phyloP scores from a whole-genome alignment of 2,113 vertebrate genomes.

The Melanerpes aurifrons region DNA sequence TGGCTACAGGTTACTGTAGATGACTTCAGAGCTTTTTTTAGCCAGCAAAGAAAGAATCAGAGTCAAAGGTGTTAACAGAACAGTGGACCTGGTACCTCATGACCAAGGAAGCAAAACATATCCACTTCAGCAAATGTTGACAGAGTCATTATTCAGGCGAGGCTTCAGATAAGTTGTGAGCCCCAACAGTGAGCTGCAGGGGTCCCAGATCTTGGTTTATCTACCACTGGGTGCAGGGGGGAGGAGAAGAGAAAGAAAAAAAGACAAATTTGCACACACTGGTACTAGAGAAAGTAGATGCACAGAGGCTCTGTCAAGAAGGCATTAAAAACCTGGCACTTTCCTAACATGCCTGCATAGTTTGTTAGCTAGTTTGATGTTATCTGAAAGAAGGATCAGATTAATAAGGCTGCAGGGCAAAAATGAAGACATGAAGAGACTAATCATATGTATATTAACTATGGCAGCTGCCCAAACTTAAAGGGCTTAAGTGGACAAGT shows the following conservation, averaged over 20 bases:
- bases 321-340: not conserved
- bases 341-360: not conserved
- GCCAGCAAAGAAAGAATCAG: not conserved
- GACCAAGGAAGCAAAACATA: not conserved
- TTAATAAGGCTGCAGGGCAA: not conserved
- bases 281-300: not conserved
- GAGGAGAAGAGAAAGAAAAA: not conserved
- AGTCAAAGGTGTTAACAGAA: not conserved
- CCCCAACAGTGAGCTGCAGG: not conserved
- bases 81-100: not conserved
- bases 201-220: not conserved
- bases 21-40: not conserved
- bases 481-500: not conserved
- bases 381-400: not conserved
- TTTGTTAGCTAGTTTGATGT: not conserved
- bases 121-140: slow-evolving; percentile 3
- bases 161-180: not conserved
- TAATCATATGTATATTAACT: not conserved
- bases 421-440: not conserved
- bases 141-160: not conserved
- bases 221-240: not conserved
- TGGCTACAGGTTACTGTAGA: not conserved
- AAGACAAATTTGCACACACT: not conserved
- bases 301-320: not conserved
- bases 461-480: not conserved